Conservation (phyloP, 2,113 vertebrate species). For the Rutilus rutilus region DNA sequence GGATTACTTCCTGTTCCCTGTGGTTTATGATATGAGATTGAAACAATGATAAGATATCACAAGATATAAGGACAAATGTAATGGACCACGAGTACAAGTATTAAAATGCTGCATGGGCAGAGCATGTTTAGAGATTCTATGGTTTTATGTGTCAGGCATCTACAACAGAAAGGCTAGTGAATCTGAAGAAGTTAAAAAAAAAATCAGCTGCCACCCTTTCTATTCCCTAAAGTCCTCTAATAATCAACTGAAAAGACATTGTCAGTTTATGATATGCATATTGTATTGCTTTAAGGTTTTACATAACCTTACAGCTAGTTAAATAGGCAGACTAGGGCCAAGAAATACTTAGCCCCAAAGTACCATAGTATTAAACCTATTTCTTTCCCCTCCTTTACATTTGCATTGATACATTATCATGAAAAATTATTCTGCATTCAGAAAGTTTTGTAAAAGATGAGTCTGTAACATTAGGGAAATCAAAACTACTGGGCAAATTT, state of each 20-base stretch:
- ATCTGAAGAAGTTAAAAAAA: not conserved
- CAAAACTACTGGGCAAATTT: constrained; percentile 11
- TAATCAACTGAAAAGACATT: constrained; percentile 6
- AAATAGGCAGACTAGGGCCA: not conserved
- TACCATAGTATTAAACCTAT: not conserved
- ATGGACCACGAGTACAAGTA: not conserved
- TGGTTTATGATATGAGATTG: constrained; percentile 14
- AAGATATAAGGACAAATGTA: constrained; percentile 27
- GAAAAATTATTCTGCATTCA: not conserved
- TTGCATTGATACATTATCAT: not conserved
- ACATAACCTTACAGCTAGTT: not conserved
- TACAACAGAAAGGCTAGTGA: not conserved
- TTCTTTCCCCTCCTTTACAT: not conserved
- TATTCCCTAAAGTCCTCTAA: constrained; percentile 12
- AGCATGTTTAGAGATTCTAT: not conserved
- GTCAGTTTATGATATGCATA: not conserved
- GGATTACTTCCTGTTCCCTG: not conserved
- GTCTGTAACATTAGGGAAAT: constrained; percentile 17
- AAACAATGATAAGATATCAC: constrained; percentile 8
- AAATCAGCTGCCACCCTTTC: constrained; percentile 20
- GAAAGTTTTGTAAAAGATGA: not conserved
- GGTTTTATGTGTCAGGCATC: not conserved
- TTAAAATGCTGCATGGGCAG: not conserved
- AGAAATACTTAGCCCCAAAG: not conserved
- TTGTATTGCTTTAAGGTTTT: not conserved